Conservation (phyloP, 2,113 vertebrate species). For the Centropus unirufus region DNA sequence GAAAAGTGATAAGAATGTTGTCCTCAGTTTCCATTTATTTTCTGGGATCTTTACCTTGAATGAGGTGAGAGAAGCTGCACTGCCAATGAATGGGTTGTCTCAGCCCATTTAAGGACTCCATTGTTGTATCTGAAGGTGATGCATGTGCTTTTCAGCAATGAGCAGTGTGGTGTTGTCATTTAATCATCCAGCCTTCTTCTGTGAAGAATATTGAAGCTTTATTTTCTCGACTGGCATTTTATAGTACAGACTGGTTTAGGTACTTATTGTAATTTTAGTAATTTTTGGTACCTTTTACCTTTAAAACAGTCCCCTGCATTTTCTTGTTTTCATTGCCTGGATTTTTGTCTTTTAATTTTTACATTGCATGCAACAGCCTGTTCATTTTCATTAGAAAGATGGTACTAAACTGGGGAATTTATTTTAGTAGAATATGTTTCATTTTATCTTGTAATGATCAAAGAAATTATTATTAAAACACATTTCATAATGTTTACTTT, state of each 20-base stretch:
- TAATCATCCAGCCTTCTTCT: not conserved
- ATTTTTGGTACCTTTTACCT: not conserved
- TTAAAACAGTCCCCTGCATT: not conserved
- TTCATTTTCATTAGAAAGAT: not conserved
- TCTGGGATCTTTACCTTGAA: not conserved
- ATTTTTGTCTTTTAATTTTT: not conserved
- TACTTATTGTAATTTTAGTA: not conserved
- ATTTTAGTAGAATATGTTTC: not conserved
- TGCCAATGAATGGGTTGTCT: not conserved
- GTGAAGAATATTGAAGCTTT: not conserved
- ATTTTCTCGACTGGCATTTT: not conserved
- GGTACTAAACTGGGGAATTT: not conserved
- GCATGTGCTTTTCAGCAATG: not conserved
- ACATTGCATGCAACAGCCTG: not conserved
- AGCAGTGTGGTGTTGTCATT: not conserved
- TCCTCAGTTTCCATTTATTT: not conserved
- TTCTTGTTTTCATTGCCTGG: not conserved
- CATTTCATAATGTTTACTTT: slow-evolving; percentile 22
- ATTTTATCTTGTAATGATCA: not conserved
- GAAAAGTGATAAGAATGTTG: not conserved
- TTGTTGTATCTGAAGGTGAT: not conserved
- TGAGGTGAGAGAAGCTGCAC: not conserved
- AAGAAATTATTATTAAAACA: not conserved
- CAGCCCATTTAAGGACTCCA: not conserved
- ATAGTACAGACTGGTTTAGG: not conserved